phyloP scores from a whole-genome alignment of 2,888 invertebrate genomes.

The Athalia circularis region DNA sequence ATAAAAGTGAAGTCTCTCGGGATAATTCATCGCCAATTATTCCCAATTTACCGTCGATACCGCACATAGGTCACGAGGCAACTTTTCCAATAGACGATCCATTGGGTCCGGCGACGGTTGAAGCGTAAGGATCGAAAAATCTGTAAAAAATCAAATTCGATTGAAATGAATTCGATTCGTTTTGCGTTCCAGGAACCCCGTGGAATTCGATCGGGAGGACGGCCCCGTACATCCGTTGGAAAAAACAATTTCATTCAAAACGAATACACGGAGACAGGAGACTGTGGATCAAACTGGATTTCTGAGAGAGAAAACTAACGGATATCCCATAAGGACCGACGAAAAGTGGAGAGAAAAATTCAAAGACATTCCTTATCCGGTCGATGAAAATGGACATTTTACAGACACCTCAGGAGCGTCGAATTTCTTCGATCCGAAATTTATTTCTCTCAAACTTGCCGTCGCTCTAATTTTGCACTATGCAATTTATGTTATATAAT shows the following conservation, averaged over 20 bases:
- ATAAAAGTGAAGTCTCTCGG: not conserved
- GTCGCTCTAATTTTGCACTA: not conserved
- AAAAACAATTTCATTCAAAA: conserved; percentile 42
- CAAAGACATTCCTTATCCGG: conserved; percentile 20
- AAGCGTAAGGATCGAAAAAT: not conserved
- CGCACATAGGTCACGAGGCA: conserved; percentile 43
- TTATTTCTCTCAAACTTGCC: not conserved
- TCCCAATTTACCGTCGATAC: conserved; percentile 29
- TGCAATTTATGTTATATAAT: no score
- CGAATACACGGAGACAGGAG: conserved; percentile 42
- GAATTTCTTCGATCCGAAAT: not conserved
- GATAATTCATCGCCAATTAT: not conserved
- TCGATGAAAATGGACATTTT: conserved; percentile 33
- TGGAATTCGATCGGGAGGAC: no score
- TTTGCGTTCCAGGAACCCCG: no score
- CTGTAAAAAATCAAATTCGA: no score
- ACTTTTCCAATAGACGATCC: not conserved
- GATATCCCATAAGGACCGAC: conserved; percentile 38
- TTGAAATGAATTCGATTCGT: no score
- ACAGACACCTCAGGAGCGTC: not conserved
- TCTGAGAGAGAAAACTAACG: conserved; percentile 35
- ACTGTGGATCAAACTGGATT: conserved; percentile 38
- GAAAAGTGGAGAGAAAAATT: conserved; percentile 41
- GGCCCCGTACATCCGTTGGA: conserved; percentile 24
- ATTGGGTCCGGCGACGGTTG: not conserved